phyloP scores from a whole-genome alignment of 2,113 vertebrate genomes.

The Elanoides forficatus region DNA sequence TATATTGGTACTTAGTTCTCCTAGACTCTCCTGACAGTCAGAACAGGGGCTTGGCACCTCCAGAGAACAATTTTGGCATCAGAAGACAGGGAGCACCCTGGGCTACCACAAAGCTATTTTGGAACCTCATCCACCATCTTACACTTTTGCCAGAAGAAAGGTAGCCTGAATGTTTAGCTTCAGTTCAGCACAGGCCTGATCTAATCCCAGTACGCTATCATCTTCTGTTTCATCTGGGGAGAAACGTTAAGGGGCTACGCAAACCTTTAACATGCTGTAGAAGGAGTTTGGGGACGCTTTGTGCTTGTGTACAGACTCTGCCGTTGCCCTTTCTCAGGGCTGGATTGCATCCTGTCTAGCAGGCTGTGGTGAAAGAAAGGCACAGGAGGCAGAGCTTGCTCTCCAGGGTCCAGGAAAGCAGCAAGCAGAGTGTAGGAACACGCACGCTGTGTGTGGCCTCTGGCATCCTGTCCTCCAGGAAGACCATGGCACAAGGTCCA shows the following conservation, averaged over 20 bases:
- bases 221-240: background rate
- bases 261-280: background rate
- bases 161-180: background rate
- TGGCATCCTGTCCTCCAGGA: background rate
- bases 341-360: background rate
- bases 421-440: background rate
- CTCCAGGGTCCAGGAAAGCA: background rate
- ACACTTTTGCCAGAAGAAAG: background rate
- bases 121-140: background rate
- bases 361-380: background rate
- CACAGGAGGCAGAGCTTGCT: background rate
- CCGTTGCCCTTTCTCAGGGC: fast-evolving
- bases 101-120: background rate
- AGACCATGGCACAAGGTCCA: background rate
- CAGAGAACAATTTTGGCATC: background rate
- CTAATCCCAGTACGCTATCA: fast-evolving
- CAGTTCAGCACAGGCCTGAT: background rate
- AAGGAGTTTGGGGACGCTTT: background rate
- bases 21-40: background rate
- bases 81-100: background rate
- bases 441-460: background rate
- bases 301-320: background rate
- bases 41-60: background rate
- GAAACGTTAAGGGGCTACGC: background rate
- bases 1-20: background rate